These are phyloP conservation scores for Ammodytes dubius DNA, from an alignment of 2,113 vertebrate species.

Conservation along the genomic window DNA sequence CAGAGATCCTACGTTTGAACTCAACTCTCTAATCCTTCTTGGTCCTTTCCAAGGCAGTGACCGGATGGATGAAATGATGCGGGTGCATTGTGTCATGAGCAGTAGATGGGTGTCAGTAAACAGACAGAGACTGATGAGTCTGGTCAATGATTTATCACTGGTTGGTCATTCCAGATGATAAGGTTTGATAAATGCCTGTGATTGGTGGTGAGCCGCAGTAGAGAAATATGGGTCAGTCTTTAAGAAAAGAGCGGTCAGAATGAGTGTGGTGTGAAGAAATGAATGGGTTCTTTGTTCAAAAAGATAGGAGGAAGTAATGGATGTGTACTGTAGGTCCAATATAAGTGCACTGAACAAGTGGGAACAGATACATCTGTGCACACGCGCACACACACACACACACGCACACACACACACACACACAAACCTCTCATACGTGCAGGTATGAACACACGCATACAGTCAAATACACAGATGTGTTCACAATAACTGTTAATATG, in stretches of 20 bases:
- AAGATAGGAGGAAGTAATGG: conserved; percentile 58
- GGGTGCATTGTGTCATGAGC: conserved; percentile 49
- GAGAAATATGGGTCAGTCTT: conserved; percentile 48
- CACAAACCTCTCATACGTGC: conserved; percentile 56
- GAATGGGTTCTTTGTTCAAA: conserved; percentile 51
- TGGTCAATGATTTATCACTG: conserved; percentile 44
- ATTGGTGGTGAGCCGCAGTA: conserved; percentile 35
- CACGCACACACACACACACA: conserved; percentile 65
- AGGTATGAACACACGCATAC: conserved; percentile 56
- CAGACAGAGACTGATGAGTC: conserved; percentile 16
- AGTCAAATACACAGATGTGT: conserved; percentile 67
- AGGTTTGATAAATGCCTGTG: conserved; percentile 17
- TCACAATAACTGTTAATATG: conserved; percentile 77
- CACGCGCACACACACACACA: conserved; percentile 56
- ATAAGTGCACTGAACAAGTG: conserved; percentile 81
- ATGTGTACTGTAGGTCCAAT: conserved; percentile 77
- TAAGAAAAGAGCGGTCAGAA: conserved; percentile 32
- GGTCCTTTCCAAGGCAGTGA: conserved; percentile 66
- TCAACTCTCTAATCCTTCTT: conserved; percentile 61
- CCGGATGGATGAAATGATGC: conserved; percentile 44
- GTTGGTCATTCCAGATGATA: conserved; percentile 43
- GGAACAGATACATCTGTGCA: conserved; percentile 72
- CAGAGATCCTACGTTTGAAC: conserved; percentile 28
- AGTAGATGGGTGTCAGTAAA: conserved; percentile 35
- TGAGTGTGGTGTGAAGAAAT: conserved; percentile 43